phyloP scores from a whole-genome alignment of 2,797 vertebrate species.

The Rhinogobio ventralis region DNA sequence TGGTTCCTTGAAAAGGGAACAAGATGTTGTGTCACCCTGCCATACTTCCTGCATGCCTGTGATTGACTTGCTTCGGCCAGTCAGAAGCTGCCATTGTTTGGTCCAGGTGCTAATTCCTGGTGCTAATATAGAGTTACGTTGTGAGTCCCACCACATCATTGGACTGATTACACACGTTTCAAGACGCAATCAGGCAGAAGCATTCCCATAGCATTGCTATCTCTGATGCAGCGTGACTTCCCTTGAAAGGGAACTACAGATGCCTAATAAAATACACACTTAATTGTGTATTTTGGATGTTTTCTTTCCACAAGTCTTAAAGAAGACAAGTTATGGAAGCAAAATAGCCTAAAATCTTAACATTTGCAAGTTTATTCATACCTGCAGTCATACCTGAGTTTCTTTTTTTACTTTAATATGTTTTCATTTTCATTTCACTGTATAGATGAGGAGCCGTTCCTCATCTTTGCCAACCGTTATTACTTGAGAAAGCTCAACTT shows the following conservation, averaged over 20 bases:
- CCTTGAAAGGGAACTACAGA: background rate
- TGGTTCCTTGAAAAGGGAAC: too few relatives aligned
- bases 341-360: background rate
- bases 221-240: too few relatives aligned
- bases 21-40: too few relatives aligned
- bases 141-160: too few relatives aligned
- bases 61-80: too few relatives aligned
- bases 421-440: background rate
- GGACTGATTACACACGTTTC: too few relatives aligned
- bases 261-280: background rate
- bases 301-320: background rate
- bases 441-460: conserved; percentile 79
- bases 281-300: background rate
- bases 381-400: background rate
- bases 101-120: too few relatives aligned
- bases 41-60: too few relatives aligned
- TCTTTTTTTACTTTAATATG: background rate
- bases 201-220: too few relatives aligned
- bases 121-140: too few relatives aligned
- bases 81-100: too few relatives aligned
- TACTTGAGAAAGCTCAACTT: conserved; percentile 85
- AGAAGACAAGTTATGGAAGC: background rate
- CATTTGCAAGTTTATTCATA: background rate
- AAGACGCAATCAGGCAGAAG: too few relatives aligned
- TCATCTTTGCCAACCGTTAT: conserved; percentile 88